Percentiles rank a stretch among this genome's conserved stretches.
These are phyloP conservation scores for Ochotona princeps DNA, from an alignment of 2,113 vertebrate genomes.

Conservation along the genomic window DNA sequence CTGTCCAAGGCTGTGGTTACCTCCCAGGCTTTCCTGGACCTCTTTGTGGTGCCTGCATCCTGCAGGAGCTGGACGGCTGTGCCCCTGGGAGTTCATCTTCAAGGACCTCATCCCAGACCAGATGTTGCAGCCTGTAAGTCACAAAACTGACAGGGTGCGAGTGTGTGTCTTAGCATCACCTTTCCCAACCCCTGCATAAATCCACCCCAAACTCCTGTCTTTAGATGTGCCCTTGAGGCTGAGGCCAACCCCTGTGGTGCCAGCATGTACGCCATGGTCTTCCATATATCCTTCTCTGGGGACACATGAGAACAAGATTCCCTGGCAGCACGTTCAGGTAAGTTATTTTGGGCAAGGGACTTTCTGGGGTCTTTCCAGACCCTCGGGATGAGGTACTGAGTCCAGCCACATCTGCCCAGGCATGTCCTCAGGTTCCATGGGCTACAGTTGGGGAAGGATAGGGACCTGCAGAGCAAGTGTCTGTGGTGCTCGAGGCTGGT, in stretches of 20 bases:
- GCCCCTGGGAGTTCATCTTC: neutral
- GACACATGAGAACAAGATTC: conserved; percentile 23
- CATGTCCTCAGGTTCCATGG: neutral
- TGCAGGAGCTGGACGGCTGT: neutral
- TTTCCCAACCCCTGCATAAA: neutral
- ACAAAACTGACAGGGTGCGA: neutral
- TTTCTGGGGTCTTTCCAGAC: conserved; percentile 46
- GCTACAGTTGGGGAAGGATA: rapidly evolving
- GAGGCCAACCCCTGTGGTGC: neutral
- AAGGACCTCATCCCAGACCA: neutral
- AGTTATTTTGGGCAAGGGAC: conserved; percentile 1
- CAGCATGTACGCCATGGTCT: neutral
- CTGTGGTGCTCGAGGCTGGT: neutral
- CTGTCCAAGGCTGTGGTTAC: rapidly evolving
- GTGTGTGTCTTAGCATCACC: neutral
- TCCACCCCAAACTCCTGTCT: neutral
- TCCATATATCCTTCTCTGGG: conserved; percentile 16
- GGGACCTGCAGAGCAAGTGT: neutral
- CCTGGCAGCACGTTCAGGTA: neutral
- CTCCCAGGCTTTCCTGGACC: rapidly evolving
- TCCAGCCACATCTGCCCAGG: neutral
- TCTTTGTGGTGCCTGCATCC: rapidly evolving
- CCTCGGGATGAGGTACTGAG: conserved; percentile 4
- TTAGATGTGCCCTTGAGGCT: neutral
- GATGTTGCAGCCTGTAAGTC: neutral